Base-by-base conservation (phyloP, 1,140 invertebrate genomes). In the Portunus trituberculatus region DNA sequence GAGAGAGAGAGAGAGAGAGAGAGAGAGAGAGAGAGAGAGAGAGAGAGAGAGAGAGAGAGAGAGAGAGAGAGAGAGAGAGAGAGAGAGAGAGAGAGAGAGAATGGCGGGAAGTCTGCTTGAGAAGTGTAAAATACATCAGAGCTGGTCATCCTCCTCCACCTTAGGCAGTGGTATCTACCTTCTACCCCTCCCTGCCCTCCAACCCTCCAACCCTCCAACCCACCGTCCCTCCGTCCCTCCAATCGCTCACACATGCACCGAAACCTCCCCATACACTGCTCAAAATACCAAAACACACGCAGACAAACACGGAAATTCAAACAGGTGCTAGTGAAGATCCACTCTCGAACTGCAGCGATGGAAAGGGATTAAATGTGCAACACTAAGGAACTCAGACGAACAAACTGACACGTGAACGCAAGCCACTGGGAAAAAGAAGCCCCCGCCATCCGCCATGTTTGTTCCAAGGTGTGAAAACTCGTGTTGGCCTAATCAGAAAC, bases 391-490 rank as follows among this genome's bases (percentile, higher is more conserved):
- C 10, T 6, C 10, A 29, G n/a, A 82, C 88, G 93, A 45, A 76
- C 12, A 4, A 28, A 82, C 45, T 32, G 59, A 83, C 28, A 82
- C 25, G 25, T 83, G 84, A 28, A 16, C 82, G 25, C 7, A 67
- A 76, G 20, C 59, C 52, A 25, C 8, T 20, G 76, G 84, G 88
- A 92, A 92, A 92, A 25, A 32, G 91, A 39, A 25, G 90, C 29
- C 76, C 84, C 31, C 16, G 25, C 87, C 94, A 91, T 92, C 89
- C 94, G 93, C 92, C 96, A 93, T 96, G 96, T 96, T 96, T 96
- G 96, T 96, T 96, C 96, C 94, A 94, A 96, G 96, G 96, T 96
- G 96, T 95, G 96, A 96, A 96, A 96, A 96, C 96, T 96, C 94
- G 90, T 96, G 96, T 96, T 91, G 46, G 45, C 82, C 93, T 95